phyloP scores from a whole-genome alignment of 1,140 invertebrate genomes.

The Lepidurus couesii region DNA sequence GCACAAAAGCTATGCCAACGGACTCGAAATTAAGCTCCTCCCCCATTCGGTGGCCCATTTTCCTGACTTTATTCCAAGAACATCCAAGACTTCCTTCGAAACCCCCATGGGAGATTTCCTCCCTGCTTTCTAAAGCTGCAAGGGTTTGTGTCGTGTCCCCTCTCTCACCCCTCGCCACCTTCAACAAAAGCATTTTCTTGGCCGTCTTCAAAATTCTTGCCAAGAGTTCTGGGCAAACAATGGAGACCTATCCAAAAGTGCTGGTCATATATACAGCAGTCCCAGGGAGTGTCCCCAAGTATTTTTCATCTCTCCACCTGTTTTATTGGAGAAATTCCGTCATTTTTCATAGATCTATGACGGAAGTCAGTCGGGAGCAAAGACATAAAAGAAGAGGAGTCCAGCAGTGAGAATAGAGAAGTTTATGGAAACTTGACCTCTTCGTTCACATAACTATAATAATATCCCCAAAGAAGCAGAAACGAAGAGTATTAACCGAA shows the following conservation, averaged over 20 bases:
- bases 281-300: constrained; percentile 10
- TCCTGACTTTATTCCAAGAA: neutral
- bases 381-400: neutral
- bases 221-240: constrained; percentile 1
- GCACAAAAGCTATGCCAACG: neutral
- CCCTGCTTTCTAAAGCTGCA: neutral
- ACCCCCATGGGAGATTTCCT: neutral
- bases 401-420: neutral
- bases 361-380: neutral
- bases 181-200: constrained; percentile 15
- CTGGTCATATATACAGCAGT: constrained; percentile 19
- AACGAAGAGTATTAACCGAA: neutral
- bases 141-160: neutral
- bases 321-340: constrained; percentile 22
- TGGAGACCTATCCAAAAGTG: neutral
- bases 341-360: constrained; percentile 5
- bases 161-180: neutral
- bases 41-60: neutral
- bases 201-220: constrained; percentile 9
- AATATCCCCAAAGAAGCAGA: neutral
- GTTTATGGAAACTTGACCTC: constrained; percentile 22
- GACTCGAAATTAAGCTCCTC: constrained; percentile 1
- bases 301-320: constrained; percentile 5
- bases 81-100: neutral
- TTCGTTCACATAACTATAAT: neutral